Evolutionary conservation across 2,113 vertebrate species (phyloP).

Genomic region (Ophiodon elongatus): DNA sequence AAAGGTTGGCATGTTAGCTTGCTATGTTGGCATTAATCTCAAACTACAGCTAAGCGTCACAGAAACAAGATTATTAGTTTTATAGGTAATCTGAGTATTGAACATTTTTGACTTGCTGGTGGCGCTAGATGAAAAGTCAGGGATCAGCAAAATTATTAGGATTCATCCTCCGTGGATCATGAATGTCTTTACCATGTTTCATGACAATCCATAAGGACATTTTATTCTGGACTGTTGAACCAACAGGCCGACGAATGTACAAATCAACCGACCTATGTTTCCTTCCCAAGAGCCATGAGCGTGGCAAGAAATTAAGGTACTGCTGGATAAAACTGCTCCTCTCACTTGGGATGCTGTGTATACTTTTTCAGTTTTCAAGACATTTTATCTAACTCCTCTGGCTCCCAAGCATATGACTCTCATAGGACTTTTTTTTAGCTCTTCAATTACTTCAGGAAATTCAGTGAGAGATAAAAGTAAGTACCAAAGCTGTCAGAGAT

Average conservation of each 20-base stretch:
- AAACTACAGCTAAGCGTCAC: neutral
- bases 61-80: neutral
- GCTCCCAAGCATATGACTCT: slow-evolving; percentile 43
- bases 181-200: neutral
- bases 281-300: neutral
- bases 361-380: slow-evolving; percentile 48
- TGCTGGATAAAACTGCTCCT: slow-evolving; percentile 38
- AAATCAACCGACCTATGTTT: neutral
- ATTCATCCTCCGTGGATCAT: neutral
- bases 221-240: slow-evolving; percentile 7
- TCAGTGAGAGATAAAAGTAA: slow-evolving; percentile 61
- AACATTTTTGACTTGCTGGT: neutral
- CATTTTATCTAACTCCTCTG: slow-evolving; percentile 57
- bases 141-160: neutral
- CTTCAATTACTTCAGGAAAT: slow-evolving; percentile 62
- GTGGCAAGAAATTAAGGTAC: slow-evolving; percentile 4
- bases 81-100: neutral
- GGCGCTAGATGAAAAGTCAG: neutral
- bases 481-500: slow-evolving; percentile 55
- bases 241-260: neutral
- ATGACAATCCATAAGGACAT: neutral
- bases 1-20: neutral
- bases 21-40: neutral
- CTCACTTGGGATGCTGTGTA: slow-evolving; percentile 33
- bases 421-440: slow-evolving; percentile 43